Evolutionary conservation across 2,113 vertebrate species (phyloP).

Genomic region (Balaeniceps rex): DNA sequence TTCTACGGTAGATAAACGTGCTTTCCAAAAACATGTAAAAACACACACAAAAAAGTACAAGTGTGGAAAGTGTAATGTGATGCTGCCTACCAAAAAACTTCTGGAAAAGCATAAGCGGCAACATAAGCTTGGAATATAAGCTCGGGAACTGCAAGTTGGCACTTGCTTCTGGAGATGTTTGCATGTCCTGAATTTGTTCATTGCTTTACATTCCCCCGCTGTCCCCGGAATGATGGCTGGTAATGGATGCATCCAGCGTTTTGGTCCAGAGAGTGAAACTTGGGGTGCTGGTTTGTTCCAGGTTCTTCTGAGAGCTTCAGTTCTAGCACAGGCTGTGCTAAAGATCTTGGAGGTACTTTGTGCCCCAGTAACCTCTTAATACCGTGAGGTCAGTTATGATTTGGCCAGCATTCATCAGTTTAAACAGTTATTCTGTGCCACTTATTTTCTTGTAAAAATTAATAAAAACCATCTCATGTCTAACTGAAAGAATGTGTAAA

Average conservation of each 20-base stretch:
- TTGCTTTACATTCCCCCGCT: not conserved
- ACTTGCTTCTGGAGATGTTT: not conserved
- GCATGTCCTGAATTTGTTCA: not conserved
- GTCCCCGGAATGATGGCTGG: not conserved
- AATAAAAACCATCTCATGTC: not conserved
- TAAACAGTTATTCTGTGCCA: not conserved
- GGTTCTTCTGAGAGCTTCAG: not conserved
- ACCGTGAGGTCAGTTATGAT: not conserved
- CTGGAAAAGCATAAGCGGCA: not conserved
- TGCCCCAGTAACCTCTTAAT: not conserved
- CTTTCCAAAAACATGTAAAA: not conserved
- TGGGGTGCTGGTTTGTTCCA: not conserved
- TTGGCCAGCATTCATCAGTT: not conserved
- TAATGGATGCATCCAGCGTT: not conserved
- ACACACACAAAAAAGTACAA: not conserved
- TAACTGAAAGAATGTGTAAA: not conserved
- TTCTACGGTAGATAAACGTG: not conserved
- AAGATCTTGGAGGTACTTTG: not conserved
- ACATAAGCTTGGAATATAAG: not conserved
- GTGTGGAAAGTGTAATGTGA: not conserved
- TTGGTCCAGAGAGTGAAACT: not conserved
- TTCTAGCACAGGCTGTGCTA: not conserved
- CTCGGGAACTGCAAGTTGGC: not conserved
- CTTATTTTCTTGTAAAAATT: not conserved
- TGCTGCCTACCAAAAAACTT: not conserved